A percentile compares a stretch with the other conserved stretches of the same genome.
Evolutionary conservation across 2,113 vertebrate species (phyloP).

Genomic region (Telmatochromis brachygnathus): DNA sequence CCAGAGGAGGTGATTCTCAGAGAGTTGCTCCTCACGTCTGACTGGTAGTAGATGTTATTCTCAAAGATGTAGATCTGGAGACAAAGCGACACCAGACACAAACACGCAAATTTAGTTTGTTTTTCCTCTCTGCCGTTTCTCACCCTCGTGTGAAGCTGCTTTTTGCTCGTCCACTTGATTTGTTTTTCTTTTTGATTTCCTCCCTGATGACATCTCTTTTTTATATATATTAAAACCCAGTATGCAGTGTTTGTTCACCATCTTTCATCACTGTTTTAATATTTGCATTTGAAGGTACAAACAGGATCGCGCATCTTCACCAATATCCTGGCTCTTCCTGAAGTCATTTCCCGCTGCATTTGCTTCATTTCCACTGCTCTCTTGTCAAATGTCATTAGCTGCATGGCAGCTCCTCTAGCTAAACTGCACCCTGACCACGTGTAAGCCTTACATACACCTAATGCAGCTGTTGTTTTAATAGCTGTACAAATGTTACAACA

Average conservation of each 20-base stretch:
- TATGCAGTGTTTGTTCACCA: not conserved
- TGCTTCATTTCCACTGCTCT: not conserved
- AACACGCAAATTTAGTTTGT: not conserved
- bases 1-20: constrained; percentile 92
- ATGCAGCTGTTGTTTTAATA: not conserved
- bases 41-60: constrained; percentile 97
- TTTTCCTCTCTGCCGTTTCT: not conserved
- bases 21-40: constrained; percentile 86
- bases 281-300: constrained; percentile 9
- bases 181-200: not conserved
- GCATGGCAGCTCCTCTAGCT: not conserved
- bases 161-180: not conserved
- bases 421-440: not conserved
- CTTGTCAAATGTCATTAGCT: not conserved
- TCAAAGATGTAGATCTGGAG: constrained; percentile 94
- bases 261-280: not conserved
- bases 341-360: not conserved
- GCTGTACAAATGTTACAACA: not conserved
- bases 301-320: not conserved
- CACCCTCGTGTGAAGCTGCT: not conserved
- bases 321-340: not conserved
- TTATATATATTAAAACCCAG: not conserved
- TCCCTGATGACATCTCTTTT: not conserved
- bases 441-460: not conserved
- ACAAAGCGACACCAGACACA: not conserved